These are phyloP conservation scores for Montipora efflorescens DNA, from an alignment of 64 coral and sea anemone species.

Conservation along the genomic window DNA sequence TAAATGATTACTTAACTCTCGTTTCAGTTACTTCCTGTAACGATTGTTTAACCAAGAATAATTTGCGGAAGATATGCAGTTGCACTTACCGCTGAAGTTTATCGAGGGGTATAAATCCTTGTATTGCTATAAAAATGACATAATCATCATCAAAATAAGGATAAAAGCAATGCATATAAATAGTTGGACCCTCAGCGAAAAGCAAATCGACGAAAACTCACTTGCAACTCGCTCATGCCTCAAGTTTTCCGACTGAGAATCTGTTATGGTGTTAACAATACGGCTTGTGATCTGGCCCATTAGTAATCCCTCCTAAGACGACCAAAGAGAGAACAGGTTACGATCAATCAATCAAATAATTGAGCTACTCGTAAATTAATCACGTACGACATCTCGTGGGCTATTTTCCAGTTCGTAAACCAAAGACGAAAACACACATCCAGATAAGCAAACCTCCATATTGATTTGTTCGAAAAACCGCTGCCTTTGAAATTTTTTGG, in stretches of 20 bases:
- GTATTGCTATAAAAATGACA: constrained; percentile 42
- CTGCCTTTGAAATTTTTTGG: constrained; percentile 7
- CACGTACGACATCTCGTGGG: constrained; percentile 49
- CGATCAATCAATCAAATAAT: neutral
- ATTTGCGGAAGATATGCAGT: no score
- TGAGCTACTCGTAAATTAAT: neutral
- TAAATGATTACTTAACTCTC: no score
- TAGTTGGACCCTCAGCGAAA: neutral
- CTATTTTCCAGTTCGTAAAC: constrained; percentile 71
- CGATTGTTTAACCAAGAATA: no score
- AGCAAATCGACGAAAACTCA: neutral
- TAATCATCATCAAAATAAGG: neutral
- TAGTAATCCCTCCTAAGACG: constrained; percentile 60
- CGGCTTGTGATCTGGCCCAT: constrained; percentile 48
- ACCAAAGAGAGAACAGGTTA: neutral
- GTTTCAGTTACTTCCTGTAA: no score
- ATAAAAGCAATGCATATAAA: neutral
- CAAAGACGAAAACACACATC: constrained; percentile 62
- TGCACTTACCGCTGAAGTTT: constrained; percentile 46
- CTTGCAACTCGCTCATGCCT: constrained; percentile 66
- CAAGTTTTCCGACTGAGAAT: constrained; percentile 66
- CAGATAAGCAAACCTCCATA: constrained; percentile 72
- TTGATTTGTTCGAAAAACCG: constrained; percentile 40
- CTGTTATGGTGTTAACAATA: constrained; percentile 62
- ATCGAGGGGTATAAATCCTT: constrained; percentile 63